Evolutionary conservation across 1,140 invertebrate species (phyloP), one percentile per base, ranked within the genome.

Genomic region (Euura lappo): DNA sequence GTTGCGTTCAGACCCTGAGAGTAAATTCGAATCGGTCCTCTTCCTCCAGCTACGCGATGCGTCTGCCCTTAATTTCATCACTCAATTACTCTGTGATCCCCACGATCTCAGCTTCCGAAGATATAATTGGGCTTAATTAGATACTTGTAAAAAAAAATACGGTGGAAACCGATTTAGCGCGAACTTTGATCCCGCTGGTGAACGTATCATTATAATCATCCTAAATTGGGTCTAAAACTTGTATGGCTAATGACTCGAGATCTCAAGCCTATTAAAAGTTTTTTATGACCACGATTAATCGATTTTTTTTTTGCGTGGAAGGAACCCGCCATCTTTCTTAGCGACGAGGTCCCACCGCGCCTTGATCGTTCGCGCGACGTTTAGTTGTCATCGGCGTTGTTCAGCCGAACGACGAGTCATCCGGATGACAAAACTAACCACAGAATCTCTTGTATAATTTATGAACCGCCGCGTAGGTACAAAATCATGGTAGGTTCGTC

Each of bases 341-440:
- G 28, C 6, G 51, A 8, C 51, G 4, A 60, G 51, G 13, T n/a
- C 2, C 8, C 8, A 60, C 13, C 3, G 51, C 51, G 51, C 8
- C 51, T 60, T n/a, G 51, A 28, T 28, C 28, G 28, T 28, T 28
- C 28, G 28, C 28, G 28, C 28, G 28, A 28, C 28, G 28, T 28
- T 28, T 28, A 60, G 51, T 60, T 60, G 51, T 60, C 51, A 60
- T 60, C 51, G 51, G 8, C 51, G 51, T 60, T 60, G 51, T 60
- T 60, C 51, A 60, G 8, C 51, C 6, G 51, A 60, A 60, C 51
- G 51, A 60, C 51, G 13, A 60, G 51, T 60, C 51, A 60, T 60
- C 6, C 51, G 51, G 51, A 60, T 60, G 51, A 60, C 51, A 60
- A 60, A 60, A 60, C 8, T 60, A 8, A 60, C 51, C 51, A 60